Conservation (phyloP, 2,797 vertebrate species). For the Fringilla coelebs region DNA sequence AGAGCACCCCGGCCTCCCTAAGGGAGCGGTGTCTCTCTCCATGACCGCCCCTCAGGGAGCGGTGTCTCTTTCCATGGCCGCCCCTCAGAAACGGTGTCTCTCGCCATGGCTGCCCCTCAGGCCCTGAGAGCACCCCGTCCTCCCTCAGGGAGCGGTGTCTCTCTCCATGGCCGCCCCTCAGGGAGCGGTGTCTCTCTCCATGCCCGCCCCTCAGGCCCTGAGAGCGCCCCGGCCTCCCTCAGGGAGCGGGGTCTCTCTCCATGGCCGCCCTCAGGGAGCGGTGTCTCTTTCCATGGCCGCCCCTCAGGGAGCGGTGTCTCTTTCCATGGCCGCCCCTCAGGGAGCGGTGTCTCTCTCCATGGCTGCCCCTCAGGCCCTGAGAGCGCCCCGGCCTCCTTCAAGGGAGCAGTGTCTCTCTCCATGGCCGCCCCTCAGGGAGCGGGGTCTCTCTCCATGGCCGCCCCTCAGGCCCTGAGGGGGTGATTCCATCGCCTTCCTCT, state of each 20-base stretch:
- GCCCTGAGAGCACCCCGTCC: background rate
- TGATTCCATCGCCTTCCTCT: background rate
- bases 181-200: background rate
- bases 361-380: background rate
- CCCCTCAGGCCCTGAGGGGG: background rate
- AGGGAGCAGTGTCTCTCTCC: background rate
- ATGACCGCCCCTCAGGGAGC: background rate
- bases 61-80: accelerated
- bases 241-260: background rate
- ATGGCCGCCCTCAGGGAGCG: background rate
- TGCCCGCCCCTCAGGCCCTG: background rate
- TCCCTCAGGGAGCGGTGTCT: background rate
- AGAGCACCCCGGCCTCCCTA: background rate
- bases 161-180: background rate
- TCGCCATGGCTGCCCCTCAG: accelerated
- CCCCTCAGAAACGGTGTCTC: too few relatives aligned
- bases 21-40: background rate
- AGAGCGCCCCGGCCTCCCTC: background rate
- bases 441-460: accelerated
- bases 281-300: accelerated
- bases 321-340: background rate
- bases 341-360: accelerated
- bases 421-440: background rate
- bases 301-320: background rate
- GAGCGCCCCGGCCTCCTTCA: background rate